Base-by-base conservation (phyloP, 37 sponge, comb jelly and placozoan genomes). In the Beroe ovata region DNA sequence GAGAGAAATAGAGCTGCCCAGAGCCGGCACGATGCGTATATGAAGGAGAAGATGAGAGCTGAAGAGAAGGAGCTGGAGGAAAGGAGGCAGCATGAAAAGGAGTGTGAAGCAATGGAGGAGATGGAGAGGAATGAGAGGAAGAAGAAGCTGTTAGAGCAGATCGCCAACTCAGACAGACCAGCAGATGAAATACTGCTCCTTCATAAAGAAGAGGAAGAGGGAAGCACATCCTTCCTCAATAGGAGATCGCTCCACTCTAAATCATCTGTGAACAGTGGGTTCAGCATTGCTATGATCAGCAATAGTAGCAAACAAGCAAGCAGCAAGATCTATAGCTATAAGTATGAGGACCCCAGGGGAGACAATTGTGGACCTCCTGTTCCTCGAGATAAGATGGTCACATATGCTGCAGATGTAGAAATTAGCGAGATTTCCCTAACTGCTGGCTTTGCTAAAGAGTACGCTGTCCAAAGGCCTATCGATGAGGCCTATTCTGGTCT, bases 401-500 rank as follows among this genome's bases (percentile, higher is more conserved):
- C 90, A 92, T 77, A 58, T 93, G 89, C 29, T 39, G 41, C 71
- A 91, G 30, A 38, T 92, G 60, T 29, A 19, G 26, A 59, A 54
- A 60, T 91, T n/a, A 72, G 16, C 25, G 21, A 14, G 8, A 91
- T 38, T 93, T 93, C 39, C 81, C 64, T 63, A 18, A 95, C 93
- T 19, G 92, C 94, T 35, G 97, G 97, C 37, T 97, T 94, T 64
- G 30, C 69, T 1, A 64, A 89, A 21, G 92, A 88, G 19, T 91
- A 92, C 38, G 94, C 92, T 0, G 95, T 94, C 69, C 92, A 92
- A 28, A 89, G 95, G 60, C 92, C 93, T 19, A 84, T 97, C 16
- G 92, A 95, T 88, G 97, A 97, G 23, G 95, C 97, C 18, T 97
- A 92, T 89, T 92, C 95, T 0, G 94, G 94, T 91, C 77, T 96